Percentiles rank a stretch among this genome's conserved stretches.
phyloP scores from a whole-genome alignment of 2,797 vertebrate genomes.

The Sarcophilus harrisii region DNA sequence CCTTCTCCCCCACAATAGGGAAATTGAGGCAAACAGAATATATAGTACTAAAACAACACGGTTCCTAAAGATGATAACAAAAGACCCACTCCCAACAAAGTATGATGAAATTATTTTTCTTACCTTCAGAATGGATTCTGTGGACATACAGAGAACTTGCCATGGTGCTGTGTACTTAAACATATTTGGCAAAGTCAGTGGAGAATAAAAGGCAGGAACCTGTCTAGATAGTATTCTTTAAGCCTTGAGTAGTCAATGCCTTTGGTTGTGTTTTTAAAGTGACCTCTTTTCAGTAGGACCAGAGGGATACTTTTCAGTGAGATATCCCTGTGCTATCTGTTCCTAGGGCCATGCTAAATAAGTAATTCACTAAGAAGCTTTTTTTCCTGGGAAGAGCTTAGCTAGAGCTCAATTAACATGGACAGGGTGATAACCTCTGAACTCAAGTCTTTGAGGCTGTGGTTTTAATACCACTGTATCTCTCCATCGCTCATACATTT shows the following conservation, averaged over 20 bases:
- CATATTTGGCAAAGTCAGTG: constrained; percentile 80
- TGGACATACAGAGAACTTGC: constrained; percentile 87
- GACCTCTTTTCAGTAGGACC: neutral
- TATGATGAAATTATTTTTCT: constrained; percentile 69
- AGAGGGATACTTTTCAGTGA: neutral
- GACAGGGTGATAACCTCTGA: constrained; percentile 81
- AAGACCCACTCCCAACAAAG: neutral
- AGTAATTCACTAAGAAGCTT: constrained; percentile 82
- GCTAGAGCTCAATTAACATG: constrained; percentile 86
- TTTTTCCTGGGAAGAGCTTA: constrained; percentile 84
- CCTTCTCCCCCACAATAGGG: neutral
- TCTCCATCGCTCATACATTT: neutral
- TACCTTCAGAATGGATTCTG: constrained; percentile 86
- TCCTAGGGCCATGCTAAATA: constrained; percentile 67
- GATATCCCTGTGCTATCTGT: neutral
- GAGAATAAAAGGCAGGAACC: constrained; percentile 29
- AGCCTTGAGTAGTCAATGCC: neutral
- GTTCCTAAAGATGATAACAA: neutral
- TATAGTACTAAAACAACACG: neutral
- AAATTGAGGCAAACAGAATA: neutral
- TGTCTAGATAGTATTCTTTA: neutral
- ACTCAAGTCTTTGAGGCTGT: constrained; percentile 40
- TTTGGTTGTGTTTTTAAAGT: neutral
- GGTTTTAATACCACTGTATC: constrained; percentile 27
- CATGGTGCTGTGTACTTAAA: constrained; percentile 87